Evolutionary conservation across 2,797 vertebrate species (phyloP), one percentile per base, ranked within the genome.

Genomic region (Cygnus olor): DNA sequence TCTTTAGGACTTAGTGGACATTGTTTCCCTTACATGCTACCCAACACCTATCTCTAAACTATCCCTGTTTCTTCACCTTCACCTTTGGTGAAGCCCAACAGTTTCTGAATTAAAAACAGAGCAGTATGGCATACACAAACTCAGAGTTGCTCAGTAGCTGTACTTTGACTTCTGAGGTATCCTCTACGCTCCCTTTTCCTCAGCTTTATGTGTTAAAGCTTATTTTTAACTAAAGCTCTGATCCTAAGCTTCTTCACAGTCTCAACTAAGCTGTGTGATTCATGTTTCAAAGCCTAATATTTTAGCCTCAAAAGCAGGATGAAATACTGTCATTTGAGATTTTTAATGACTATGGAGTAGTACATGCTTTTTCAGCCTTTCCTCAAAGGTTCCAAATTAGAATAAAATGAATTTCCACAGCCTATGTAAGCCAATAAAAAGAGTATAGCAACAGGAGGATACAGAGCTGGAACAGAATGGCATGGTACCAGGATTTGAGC

Each of bases 241-340:
- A 97, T 96, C 94, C 96, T 96, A 90, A 44, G 80, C 93, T 95
- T 95, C 95, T 96, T 90, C 49, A 68, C 90, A 93, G 80, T 78
- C 73, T 91, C 88, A 83, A 86, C 92, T 96, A 95, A 95, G 90
- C 87, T 22, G 36, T 74, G 74, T 90, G 92, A 94, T 90, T 94
- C 83, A 77, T 82, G 88, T 94, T 91, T 95, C 89, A 90, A 96
- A 83, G 88, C 77, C 91, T 95, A 95, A 95, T 96, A 97, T 96
- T 96, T 88, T 80, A 89, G 69, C 80, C 90, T 68, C 83, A 88
- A 95, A 97, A 93, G 78, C 79, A 97, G 90, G 92, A 95, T 94
- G 86, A 95, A 97, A 96, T 96, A 91, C 83, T 95, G 93, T 96
- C 95, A 96, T 97, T 95, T 94, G 89, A 90, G 85, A 85, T 95